Conservation (phyloP, 2,113 vertebrate species). For the human region DNA sequence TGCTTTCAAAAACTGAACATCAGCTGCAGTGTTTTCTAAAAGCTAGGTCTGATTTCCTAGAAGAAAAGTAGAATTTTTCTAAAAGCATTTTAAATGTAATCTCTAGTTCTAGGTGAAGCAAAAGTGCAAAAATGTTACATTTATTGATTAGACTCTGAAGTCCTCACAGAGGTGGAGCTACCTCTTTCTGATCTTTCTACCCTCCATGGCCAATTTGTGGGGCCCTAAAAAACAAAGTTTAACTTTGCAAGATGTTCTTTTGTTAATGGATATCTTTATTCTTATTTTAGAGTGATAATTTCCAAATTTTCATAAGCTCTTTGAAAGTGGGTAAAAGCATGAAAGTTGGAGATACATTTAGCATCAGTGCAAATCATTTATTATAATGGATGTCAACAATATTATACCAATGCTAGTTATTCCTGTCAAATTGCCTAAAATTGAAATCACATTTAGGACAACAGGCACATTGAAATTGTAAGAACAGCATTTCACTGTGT, state of each 20-base stretch:
- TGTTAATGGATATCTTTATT: background rate
- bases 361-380: background rate
- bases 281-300: background rate
- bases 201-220: background rate
- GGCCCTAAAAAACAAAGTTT: constrained; percentile 4
- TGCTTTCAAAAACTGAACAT: constrained; percentile 12
- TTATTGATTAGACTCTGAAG: constrained; percentile 14
- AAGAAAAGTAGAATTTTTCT: background rate
- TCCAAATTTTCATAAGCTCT: background rate
- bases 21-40: constrained; percentile 29
- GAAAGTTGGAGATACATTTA: background rate
- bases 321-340: background rate
- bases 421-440: constrained; percentile 27
- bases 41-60: background rate
- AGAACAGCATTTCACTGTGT: background rate
- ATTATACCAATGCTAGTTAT: background rate
- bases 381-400: background rate
- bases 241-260: background rate
- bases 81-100: constrained; percentile 30
- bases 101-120: constrained; percentile 18
- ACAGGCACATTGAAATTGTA: background rate
- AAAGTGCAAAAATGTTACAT: constrained; percentile 28
- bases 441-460: background rate
- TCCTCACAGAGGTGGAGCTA: background rate
- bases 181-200: background rate